These are phyloP conservation scores for Ernsta delagoae DNA, from an alignment of 2,888 invertebrate genomes.

Conservation along the genomic window DNA sequence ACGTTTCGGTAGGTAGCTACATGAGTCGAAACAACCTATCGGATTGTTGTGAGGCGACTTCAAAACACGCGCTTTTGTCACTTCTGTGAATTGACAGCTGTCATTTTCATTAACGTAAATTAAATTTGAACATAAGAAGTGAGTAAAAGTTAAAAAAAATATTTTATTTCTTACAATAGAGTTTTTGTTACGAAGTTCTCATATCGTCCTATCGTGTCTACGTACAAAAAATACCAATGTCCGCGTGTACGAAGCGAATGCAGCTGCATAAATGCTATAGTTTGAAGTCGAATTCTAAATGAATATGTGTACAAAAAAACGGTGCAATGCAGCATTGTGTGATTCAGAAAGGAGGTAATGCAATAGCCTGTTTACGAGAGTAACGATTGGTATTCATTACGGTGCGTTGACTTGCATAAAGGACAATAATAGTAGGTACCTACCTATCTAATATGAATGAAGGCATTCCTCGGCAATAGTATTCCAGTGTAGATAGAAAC, in stretches of 20 bases:
- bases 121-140: too few relatives aligned
- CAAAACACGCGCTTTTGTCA: not conserved
- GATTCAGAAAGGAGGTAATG: slow-evolving; percentile 15
- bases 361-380: slow-evolving; percentile 10
- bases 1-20: not conserved
- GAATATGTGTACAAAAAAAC: slow-evolving; percentile 7
- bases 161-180: not conserved
- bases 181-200: not conserved
- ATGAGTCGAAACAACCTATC: not conserved
- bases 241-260: slow-evolving; percentile 6
- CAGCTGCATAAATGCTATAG: slow-evolving; percentile 19
- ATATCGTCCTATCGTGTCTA: not conserved
- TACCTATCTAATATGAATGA: slow-evolving; percentile 45
- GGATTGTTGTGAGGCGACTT: not conserved
- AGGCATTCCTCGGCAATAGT: slow-evolving; percentile 46
- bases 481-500: slow-evolving; percentile 42
- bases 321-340: slow-evolving; percentile 10
- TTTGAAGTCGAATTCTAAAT: slow-evolving; percentile 13
- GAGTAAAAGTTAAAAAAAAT: not conserved
- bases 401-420: slow-evolving; percentile 48
- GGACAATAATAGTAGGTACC: slow-evolving; percentile 46
- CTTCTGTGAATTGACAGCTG: slow-evolving; percentile 1
- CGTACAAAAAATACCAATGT: slow-evolving; percentile 12
- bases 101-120: not conserved
- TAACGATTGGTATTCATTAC: slow-evolving; percentile 47